A percentile compares a stretch with the other conserved stretches of the same genome.
phyloP scores from a whole-genome alignment of 30 jellyfish, hydroid and myxozoan genomes.

The Morbakka virulenta region DNA sequence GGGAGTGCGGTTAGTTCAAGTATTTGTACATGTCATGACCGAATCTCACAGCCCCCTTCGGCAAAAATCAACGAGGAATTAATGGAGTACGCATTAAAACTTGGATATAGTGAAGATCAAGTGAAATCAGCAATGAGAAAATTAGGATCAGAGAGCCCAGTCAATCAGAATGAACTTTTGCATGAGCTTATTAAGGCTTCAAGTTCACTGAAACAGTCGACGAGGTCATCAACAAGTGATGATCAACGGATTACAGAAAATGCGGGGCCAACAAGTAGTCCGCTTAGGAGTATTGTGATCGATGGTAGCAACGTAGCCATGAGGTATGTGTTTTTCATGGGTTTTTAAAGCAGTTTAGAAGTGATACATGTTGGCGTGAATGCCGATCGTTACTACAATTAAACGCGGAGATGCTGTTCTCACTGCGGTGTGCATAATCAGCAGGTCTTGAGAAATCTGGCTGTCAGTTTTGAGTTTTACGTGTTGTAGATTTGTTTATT shows the following conservation, averaged over 20 bases:
- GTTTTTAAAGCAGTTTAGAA: no score
- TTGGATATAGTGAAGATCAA: conserved; percentile 91
- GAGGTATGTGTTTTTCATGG: conserved; percentile 57
- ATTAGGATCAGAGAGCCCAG: conserved; percentile 84
- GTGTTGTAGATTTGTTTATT: no score
- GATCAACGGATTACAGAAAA: conserved; percentile 44
- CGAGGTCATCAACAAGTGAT: conserved; percentile 9
- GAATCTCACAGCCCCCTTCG: not conserved
- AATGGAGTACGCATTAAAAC: conserved; percentile 90
- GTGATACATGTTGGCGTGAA: no score
- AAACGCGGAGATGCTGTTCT: no score
- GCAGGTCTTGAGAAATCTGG: no score
- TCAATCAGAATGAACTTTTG: conserved; percentile 83
- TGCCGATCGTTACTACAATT: no score
- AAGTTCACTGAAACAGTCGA: conserved; percentile 67
- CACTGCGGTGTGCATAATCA: no score
- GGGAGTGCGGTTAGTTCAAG: not conserved
- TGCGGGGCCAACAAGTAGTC: conserved; percentile 38
- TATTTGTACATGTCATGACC: not conserved
- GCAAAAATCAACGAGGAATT: conserved; percentile 56
- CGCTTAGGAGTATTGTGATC: conserved; percentile 83
- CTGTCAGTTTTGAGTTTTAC: no score
- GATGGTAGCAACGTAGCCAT: conserved; percentile 99
- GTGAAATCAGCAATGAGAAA: conserved; percentile 94
- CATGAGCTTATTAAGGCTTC: conserved; percentile 93